Percentiles rank a stretch among this genome's conserved stretches.
phyloP scores from a whole-genome alignment of 2,113 vertebrate genomes.

The Gasterosteus aculeatus region DNA sequence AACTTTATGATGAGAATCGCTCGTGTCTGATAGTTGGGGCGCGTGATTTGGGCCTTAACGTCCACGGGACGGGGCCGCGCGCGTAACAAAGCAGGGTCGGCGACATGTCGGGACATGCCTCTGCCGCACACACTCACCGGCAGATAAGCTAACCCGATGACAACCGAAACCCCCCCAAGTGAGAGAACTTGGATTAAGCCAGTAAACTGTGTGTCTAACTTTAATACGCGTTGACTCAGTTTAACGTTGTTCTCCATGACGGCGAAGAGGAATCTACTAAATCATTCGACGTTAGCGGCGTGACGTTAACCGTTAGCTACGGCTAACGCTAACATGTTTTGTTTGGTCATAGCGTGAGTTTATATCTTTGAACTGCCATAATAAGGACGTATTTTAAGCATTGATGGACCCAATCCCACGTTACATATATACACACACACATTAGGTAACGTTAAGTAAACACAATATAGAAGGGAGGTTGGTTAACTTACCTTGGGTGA shows the following conservation, averaged over 20 bases:
- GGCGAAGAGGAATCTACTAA: not conserved
- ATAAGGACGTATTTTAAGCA: not conserved
- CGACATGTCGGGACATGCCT: constrained; percentile 74
- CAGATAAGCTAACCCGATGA: not conserved
- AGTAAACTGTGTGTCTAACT: fast-evolving
- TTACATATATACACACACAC: not conserved
- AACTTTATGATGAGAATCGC: not conserved
- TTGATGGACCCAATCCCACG: fast-evolving
- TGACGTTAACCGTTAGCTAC: constrained; percentile 24
- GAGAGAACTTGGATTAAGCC: not conserved
- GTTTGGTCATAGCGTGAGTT: not conserved
- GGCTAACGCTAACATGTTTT: constrained; percentile 37
- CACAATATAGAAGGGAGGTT: not conserved
- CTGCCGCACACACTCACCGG: constrained; percentile 28
- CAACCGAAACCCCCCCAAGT: not conserved
- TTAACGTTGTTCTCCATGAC: not conserved
- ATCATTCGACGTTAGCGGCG: not conserved
- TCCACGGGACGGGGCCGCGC: not conserved
- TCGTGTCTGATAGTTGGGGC: not conserved
- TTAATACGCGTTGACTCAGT: fast-evolving
- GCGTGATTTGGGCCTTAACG: not conserved
- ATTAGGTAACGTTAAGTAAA: not conserved
- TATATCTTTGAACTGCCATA: not conserved
- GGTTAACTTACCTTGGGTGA: constrained; percentile 61
- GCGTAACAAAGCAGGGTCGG: not conserved